phyloP scores from a whole-genome alignment of 2,797 vertebrate genomes.

The Cirrhinus mrigala region DNA sequence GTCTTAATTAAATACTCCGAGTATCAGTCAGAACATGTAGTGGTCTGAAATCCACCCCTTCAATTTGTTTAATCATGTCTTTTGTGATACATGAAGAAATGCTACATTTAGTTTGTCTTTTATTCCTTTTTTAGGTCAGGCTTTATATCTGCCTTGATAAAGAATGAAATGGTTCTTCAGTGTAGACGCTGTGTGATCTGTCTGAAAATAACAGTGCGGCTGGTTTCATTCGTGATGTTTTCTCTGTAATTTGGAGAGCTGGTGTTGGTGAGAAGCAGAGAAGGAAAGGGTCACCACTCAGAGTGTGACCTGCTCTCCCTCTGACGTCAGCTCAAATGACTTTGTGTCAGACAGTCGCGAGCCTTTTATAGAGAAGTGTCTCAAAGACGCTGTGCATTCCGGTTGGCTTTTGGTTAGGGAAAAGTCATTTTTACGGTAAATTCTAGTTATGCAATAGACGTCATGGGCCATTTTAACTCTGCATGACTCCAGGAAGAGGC shows the following conservation, averaged over 20 bases:
- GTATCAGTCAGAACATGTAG: neutral
- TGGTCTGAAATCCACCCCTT: constrained; percentile 6
- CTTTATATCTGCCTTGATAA: neutral
- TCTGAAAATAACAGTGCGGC: neutral
- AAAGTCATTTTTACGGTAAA: constrained; percentile 46
- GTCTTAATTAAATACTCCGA: neutral
- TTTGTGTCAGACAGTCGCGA: constrained; percentile 37
- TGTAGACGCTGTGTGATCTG: neutral
- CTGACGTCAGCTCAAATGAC: constrained; percentile 42
- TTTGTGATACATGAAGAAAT: neutral
- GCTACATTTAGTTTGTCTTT: neutral
- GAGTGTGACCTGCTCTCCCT: constrained; percentile 15
- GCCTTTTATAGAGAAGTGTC: constrained; percentile 30
- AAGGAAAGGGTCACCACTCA: constrained; percentile 32
- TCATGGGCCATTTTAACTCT: constrained; percentile 39
- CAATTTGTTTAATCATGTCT: neutral
- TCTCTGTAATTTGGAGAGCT: constrained; percentile 26
- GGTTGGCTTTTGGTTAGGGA: constrained; percentile 18
- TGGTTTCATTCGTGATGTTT: constrained; percentile 10
- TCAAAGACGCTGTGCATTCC: constrained; percentile 26
- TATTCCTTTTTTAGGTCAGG: neutral
- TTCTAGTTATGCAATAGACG: constrained; percentile 42
- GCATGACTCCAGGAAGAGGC: constrained; percentile 28
- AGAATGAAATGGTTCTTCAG: neutral
- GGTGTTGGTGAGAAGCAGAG: constrained; percentile 13